Percentiles rank a stretch among this genome's conserved stretches.
Conservation (phyloP, 1,140 invertebrate species). For the Bombus turneri region DNA sequence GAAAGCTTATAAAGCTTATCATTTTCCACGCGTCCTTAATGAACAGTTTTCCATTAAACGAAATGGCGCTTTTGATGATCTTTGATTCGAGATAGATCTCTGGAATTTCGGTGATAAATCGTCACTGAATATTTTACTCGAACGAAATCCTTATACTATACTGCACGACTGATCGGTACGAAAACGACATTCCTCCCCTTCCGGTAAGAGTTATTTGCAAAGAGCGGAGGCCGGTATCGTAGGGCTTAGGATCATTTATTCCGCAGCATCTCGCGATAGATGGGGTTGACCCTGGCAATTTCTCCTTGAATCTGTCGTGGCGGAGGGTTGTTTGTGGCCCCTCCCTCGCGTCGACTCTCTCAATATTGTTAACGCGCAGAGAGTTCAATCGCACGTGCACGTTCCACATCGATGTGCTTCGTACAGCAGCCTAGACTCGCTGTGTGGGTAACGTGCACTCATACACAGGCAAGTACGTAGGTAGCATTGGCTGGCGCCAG, state of each 20-base stretch:
- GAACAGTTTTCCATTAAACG: not conserved
- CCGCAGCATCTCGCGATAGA: slow-evolving; percentile 39
- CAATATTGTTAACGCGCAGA: slow-evolving; percentile 67
- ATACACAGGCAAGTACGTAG: not conserved
- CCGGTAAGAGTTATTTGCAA: not conserved
- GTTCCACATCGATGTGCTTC: slow-evolving; percentile 1
- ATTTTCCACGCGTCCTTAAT: not conserved
- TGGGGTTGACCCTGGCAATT: slow-evolving; percentile 67
- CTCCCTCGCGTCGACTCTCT: slow-evolving; percentile 44
- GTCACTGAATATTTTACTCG: too few relatives aligned
- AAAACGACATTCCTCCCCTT: not conserved
- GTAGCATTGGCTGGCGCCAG: slow-evolving; percentile 66
- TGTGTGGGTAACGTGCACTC: not conserved
- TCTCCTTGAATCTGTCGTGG: slow-evolving; percentile 57
- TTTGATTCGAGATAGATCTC: not conserved
- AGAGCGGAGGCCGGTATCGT: not conserved
- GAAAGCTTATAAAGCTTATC: not conserved
- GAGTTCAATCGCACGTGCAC: slow-evolving; percentile 48
- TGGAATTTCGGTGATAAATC: not conserved
- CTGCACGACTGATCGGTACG: not conserved
- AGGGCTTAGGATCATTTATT: slow-evolving; percentile 51
- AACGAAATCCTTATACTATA: not conserved
- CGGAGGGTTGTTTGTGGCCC: slow-evolving; percentile 55
- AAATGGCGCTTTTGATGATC: not conserved
- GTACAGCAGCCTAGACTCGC: not conserved